Base-by-base conservation (phyloP, 2,113 vertebrate genomes). In the Leuciscus idus region DNA sequence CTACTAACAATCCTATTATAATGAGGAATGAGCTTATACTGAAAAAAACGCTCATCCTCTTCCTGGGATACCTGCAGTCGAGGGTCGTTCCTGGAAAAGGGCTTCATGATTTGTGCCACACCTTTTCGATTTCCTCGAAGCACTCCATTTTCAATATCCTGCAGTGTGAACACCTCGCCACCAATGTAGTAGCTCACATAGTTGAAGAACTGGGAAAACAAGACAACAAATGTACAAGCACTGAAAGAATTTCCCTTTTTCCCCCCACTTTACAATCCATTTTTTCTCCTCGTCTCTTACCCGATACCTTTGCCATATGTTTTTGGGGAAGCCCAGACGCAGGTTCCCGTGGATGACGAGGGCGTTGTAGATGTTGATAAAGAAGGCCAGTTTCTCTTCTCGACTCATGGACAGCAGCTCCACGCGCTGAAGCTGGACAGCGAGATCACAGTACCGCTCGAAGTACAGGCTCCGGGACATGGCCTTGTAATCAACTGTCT, bases 111-210 rank as follows among this genome's bases (percentile, higher is more conserved):
- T 87, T 96, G 95, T 30, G 94, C 94, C 0, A 94, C 36, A 2
- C 95, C 95, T 89, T 94, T 96, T 82, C 93, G 93, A 93, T 96
- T 96, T 36, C 94, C 95, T 76, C 95, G 91, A 61, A 96, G 91
- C 15, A 96, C 92, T 0, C 95, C 95, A 26, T 96, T 96, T 90
- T 95, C 95, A 57, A 96, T 96, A 87, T 96, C 95, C 92, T 95
- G 95, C 76, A 96, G 86, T 0, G 95, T 95, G 91, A 94, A 96
- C 55, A 96, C 93, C 74, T 95, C 94, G 61, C 95, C 95, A 83
- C 95, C 95, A 89, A 96, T 96, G 88, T 95, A 90, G 92, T 96
- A 96, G 89, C 95, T 96, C 88, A 95, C 95, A 66, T 94, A 95
- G 90, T 95, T 96, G 83, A 96, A 96, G 89, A 96, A 96, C 95